Evolutionary conservation across 2,113 vertebrate species (phyloP), one percentile per base, ranked within the genome.

Genomic region (Orientallactaga bullata): DNA sequence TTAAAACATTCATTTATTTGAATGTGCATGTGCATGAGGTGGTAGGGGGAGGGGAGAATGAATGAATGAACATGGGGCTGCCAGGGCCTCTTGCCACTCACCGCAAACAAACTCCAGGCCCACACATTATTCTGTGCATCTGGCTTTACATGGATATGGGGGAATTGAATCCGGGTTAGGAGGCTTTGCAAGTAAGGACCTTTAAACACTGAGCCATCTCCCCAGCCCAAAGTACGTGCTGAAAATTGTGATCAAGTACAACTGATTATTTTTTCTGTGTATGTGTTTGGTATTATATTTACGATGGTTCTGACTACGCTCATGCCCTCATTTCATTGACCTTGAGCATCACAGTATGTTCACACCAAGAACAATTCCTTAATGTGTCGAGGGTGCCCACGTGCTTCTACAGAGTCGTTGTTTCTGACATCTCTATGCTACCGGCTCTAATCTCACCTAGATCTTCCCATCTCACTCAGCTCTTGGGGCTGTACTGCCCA

Each of bases 401-500:
- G 60, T 89, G 60, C 16, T 89, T 89, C 35, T 35, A 7, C 7
- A 51, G 51, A 74, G 65, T 18, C 37, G 35, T 20, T 83, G 5
- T 87, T 92, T 94, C 78, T 68, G 42, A 69, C 3, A 58, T 71
- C 55, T 55, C 30, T 89, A 7, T 63, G 85, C 47, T 91, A 8
- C 13, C 26, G 13, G 73, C 13, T 58, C 28, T 58, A 12, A 61
- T 60, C 47, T 68, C 28, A 74, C 18, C 11, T 35, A 32, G 21
- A 85, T 72, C 2, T 39, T 73, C 30, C 72, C 42, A 13, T 16
- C 58, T 17, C 12, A 65, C 39, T 69, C 4, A 61, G 61, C 16
- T 76, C 58, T 77, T 5, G 3, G 17, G 23, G 24, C 42, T 12
- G 18, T 3, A 8, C 16, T 86, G 15, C 10, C 55, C 23, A 81